These are phyloP conservation scores for Hirtodrosophila alboralis DNA, from an alignment of 2,888 invertebrate genomes.

Conservation along the genomic window DNA sequence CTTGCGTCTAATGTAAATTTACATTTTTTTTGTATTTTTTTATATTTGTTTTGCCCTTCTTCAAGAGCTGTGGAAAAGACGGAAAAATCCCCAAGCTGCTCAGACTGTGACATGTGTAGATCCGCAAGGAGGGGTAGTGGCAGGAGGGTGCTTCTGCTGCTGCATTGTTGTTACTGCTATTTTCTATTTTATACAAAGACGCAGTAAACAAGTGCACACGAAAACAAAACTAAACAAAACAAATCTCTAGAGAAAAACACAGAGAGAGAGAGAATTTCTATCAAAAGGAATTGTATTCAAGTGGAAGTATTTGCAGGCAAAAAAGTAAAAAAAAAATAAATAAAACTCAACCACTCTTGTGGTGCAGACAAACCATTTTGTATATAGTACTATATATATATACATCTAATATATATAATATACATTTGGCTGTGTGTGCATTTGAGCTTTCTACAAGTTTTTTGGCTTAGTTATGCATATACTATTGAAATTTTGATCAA, in stretches of 20 bases:
- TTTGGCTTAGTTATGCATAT: conserved; percentile 50
- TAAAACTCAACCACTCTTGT: conserved; percentile 42
- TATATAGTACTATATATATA: conserved; percentile 5
- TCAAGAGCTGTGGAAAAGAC: conserved; percentile 42
- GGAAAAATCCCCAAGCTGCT: conserved; percentile 58
- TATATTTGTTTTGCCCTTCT: too few species aligned
- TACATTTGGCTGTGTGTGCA: conserved; percentile 9
- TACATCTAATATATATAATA: conserved; percentile 8
- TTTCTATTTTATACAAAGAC: conserved; percentile 62
- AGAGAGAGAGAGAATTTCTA: conserved; percentile 39
- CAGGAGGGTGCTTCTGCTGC: conserved; percentile 47
- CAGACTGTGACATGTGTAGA: conserved; percentile 42
- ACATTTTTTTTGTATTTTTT: too few species aligned
- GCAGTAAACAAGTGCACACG: conserved; percentile 74
- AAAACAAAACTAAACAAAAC: conserved; percentile 51
- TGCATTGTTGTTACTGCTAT: conserved; percentile 47
- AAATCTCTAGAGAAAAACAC: conserved; percentile 60
- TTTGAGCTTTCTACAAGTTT: conserved; percentile 17
- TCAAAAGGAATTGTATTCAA: conserved; percentile 58
- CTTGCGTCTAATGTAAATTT: conserved; percentile 77
- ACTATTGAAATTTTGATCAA: conserved; percentile 34
- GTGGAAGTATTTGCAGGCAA: conserved; percentile 53
- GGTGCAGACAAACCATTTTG: conserved; percentile 38
- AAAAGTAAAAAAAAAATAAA: conserved; percentile 16
- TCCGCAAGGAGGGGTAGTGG: conserved; percentile 6